Base-by-base conservation (phyloP, 2,113 vertebrate genomes). In the Hiodon alosoides region DNA sequence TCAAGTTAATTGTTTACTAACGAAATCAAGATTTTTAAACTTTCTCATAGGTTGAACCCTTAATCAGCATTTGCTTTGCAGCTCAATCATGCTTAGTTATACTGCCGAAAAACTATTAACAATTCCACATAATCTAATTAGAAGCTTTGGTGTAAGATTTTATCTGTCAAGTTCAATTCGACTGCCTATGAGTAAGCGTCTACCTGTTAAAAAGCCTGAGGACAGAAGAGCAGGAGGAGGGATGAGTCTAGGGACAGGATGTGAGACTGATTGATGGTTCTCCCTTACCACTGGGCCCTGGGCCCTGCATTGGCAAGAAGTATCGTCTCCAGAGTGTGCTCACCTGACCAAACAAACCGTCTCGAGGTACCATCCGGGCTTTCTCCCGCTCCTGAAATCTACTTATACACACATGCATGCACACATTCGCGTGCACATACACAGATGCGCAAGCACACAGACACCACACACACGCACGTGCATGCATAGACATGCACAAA, bases 361-460 rank as follows among this genome's bases (percentile, higher is more conserved):
- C 13, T 16, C 58, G 2, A 72, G 71, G 62, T 72, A 72, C 59
- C 58, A 72, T 72, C 71, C 5, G 2, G 3, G 55, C 14, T 62
- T 8, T 62, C 58, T 61, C 62, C 71, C 71, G 46, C 71, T 72
- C 11, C 46, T 51, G 47, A 74, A 54, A 53, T n/a, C 52, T 31
- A 59, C 72, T 69, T 31, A 68, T 61, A 77, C 46, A 61, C 48
- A 72, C 8, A 60, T 7, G 50, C 74, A 70, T 48, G 47, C 50
- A 61, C 52, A 55, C 14, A 17, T 8, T 57, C 67, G 62, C 55
- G 2, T 2, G 31, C 31, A 76, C 68, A 75, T 16, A 71, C 10
- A 61, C n/a, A 55, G 2, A 68, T 54, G 46, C 69, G 67, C 31
- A 58, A 8, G 67, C 11, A 50, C 17, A 58, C 8, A 73, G 14